phyloP scores from a whole-genome alignment of 2,888 invertebrate species.

The Disparrhopalites patrizii region DNA sequence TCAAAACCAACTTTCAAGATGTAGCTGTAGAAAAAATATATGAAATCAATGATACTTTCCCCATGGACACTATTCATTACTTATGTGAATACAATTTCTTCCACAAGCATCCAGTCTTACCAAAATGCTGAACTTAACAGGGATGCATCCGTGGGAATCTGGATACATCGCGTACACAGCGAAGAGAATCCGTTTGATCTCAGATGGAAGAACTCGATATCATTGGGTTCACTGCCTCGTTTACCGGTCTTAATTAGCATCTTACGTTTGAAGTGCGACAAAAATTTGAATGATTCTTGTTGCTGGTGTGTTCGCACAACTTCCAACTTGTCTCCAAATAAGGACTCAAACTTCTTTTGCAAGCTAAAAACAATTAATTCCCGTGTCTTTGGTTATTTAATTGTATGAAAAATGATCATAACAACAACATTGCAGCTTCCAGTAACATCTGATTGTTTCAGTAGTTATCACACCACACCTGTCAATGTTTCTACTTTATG shows the following conservation, averaged over 20 bases:
- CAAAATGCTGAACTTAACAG: constrained; percentile 92
- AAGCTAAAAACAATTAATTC: too few relatives aligned
- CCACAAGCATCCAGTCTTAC: constrained; percentile 56
- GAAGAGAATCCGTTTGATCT: constrained; percentile 88
- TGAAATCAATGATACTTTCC: not conserved
- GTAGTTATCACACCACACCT: too few relatives aligned
- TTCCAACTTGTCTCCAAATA: constrained; percentile 86
- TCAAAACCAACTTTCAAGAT: constrained; percentile 68
- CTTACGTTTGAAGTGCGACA: constrained; percentile 92
- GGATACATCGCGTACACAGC: constrained; percentile 85
- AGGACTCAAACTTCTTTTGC: constrained; percentile 82
- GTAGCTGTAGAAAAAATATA: constrained; percentile 61
- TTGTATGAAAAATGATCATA: not conserved
- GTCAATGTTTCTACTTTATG: not conserved
- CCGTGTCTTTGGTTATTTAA: too few relatives aligned
- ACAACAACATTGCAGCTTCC: too few relatives aligned
- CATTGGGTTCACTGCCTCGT: constrained; percentile 54
- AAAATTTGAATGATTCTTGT: constrained; percentile 96
- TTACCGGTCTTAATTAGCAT: constrained; percentile 90
- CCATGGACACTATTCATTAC: not conserved
- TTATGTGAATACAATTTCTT: not conserved
- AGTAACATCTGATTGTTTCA: too few relatives aligned
- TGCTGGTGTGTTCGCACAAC: constrained; percentile 96
- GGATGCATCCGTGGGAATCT: constrained; percentile 78
- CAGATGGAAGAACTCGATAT: constrained; percentile 88